A percentile compares a stretch with the other conserved stretches of the same genome.
phyloP scores from a whole-genome alignment of 2,113 vertebrate species.

The Philantomba maxwellii region DNA sequence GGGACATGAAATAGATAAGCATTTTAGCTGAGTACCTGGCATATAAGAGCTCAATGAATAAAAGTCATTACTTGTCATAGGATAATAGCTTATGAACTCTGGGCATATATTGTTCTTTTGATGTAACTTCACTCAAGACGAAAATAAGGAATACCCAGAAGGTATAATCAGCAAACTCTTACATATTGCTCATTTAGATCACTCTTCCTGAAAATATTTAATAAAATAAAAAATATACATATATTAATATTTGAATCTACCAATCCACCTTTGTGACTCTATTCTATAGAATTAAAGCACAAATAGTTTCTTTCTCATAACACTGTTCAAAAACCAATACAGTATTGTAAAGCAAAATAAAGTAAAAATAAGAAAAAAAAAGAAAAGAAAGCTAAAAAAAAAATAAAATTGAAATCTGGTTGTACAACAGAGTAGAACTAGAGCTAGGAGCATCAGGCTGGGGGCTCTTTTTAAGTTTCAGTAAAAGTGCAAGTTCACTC shows the following conservation, averaged over 20 bases:
- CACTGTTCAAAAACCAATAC: neutral
- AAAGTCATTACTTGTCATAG: neutral
- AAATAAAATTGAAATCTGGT: neutral
- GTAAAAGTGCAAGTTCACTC: neutral
- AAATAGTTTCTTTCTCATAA: neutral
- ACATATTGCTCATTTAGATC: neutral
- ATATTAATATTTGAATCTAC: neutral
- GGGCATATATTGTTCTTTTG: neutral
- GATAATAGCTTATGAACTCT: neutral
- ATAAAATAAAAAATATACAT: neutral
- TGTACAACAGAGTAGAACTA: neutral
- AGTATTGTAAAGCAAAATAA: no score
- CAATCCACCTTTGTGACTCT: neutral
- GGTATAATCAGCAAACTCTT: neutral
- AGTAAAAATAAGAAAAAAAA: no score
- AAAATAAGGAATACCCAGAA: neutral
- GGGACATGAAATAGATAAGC: neutral
- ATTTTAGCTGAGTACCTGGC: neutral
- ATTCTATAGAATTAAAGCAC: neutral
- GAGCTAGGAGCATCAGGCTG: neutral
- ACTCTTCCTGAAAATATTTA: neutral
- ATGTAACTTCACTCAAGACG: neutral
- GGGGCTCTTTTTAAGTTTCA: neutral
- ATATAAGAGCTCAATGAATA: neutral
- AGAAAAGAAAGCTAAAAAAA: neutral